Evolutionary conservation across 2,888 invertebrate species (phyloP).

Genomic region (Sericinus montela): DNA sequence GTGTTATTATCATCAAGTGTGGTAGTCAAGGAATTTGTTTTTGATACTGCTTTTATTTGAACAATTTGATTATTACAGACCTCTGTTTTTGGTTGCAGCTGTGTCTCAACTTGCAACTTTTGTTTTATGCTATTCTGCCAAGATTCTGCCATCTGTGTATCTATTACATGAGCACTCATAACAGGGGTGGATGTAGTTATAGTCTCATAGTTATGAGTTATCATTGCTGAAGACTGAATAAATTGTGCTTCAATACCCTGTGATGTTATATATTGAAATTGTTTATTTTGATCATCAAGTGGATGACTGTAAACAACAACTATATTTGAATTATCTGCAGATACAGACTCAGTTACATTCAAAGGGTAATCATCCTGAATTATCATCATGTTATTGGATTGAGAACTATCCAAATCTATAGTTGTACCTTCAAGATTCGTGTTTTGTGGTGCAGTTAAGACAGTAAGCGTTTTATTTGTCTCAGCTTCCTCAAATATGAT

Average conservation of each 20-base stretch:
- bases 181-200: constrained; percentile 67
- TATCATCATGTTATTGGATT: constrained; percentile 81
- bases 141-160: constrained; percentile 44
- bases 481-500: constrained; percentile 64
- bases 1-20: too few species aligned
- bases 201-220: constrained; percentile 65
- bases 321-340: constrained; percentile 79
- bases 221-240: constrained; percentile 59
- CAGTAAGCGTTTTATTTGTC: constrained; percentile 58
- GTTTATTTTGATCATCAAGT: constrained; percentile 75
- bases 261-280: constrained; percentile 68
- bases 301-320: constrained; percentile 82
- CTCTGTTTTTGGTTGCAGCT: constrained; percentile 21
- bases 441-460: constrained; percentile 50
- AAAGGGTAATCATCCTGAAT: constrained; percentile 79
- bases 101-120: constrained; percentile 30
- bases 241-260: constrained; percentile 57
- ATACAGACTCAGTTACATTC: constrained; percentile 70
- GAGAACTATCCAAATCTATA: constrained; percentile 69
- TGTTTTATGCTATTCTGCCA: constrained; percentile 49
- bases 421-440: constrained; percentile 41
- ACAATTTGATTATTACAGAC: background rate
- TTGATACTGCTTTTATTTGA: background rate
- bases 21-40: too few species aligned
- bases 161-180: constrained; percentile 58